Percentiles rank a stretch among this genome's conserved stretches.
Conservation (phyloP, 2,888 invertebrate species). For the Dermolepida albohirtum region DNA sequence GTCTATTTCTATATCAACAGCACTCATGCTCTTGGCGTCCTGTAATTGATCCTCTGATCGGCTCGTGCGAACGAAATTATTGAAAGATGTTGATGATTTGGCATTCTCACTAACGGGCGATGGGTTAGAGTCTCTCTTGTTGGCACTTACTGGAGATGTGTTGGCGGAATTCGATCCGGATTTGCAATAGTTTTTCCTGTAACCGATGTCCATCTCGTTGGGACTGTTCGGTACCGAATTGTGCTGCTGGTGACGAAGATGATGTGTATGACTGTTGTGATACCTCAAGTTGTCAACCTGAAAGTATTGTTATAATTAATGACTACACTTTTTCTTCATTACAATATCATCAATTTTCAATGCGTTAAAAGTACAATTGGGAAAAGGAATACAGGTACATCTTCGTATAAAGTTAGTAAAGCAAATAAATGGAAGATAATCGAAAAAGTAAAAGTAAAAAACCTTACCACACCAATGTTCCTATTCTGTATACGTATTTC, state of each 20-base stretch:
- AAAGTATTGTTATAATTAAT: slow-evolving; percentile 8
- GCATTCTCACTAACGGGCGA: slow-evolving; percentile 50
- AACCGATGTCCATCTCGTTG: slow-evolving; percentile 72
- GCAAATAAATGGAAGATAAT: no score
- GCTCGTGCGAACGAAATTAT: slow-evolving; percentile 82
- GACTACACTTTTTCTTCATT: background rate
- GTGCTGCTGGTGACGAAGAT: slow-evolving; percentile 61
- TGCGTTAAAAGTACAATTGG: no score
- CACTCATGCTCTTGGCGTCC: slow-evolving; percentile 82
- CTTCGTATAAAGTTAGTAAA: no score
- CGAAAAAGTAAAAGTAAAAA: no score
- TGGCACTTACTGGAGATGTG: slow-evolving; percentile 69
- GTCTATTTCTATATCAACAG: slow-evolving; percentile 91
- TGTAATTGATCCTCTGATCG: slow-evolving; percentile 92
- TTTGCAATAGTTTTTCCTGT: slow-evolving; percentile 59
- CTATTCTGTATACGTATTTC: no score
- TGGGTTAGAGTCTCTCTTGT: slow-evolving; percentile 65
- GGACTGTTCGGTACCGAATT: slow-evolving; percentile 81
- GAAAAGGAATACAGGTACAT: no score
- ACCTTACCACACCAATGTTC: no score
- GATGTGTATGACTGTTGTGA: slow-evolving; percentile 67
- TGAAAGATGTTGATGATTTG: slow-evolving; percentile 47
- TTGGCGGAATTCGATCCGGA: slow-evolving; percentile 67
- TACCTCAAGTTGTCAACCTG: slow-evolving; percentile 62
- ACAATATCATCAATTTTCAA: no score